Conservation (phyloP, 2,888 invertebrate genomes). For the Clepsis dumicolana region DNA sequence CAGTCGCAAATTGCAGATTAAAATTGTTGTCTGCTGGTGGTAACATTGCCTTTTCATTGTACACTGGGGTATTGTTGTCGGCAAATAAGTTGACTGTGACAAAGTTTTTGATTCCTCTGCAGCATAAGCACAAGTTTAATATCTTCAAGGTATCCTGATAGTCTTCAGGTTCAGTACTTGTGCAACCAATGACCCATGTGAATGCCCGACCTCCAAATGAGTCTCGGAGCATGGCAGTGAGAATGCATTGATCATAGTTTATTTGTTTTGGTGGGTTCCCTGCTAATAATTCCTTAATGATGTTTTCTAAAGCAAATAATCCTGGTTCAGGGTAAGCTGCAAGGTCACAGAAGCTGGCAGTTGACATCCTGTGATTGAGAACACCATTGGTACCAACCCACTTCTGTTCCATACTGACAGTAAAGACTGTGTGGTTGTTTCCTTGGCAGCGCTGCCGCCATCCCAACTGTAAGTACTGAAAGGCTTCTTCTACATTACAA, state of each 20-base stretch:
- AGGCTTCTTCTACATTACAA: constrained; percentile 90
- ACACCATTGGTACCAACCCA: constrained; percentile 89
- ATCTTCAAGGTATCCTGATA: constrained; percentile 90
- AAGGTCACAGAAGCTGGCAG: constrained; percentile 91
- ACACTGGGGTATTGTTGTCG: constrained; percentile 87
- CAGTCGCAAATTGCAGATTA: constrained; percentile 93
- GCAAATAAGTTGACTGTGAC: constrained; percentile 90
- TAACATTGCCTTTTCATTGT: constrained; percentile 68
- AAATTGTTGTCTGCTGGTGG: constrained; percentile 81
- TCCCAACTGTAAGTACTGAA: constrained; percentile 89
- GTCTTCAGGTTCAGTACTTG: constrained; percentile 90
- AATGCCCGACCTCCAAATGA: constrained; percentile 92
- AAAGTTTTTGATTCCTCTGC: constrained; percentile 89
- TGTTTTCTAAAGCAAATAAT: constrained; percentile 88
- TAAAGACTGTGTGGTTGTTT: constrained; percentile 90
- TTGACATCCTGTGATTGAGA: constrained; percentile 90
- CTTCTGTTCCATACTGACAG: constrained; percentile 91
- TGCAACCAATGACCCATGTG: constrained; percentile 90
- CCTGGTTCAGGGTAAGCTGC: constrained; percentile 87
- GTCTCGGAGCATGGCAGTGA: constrained; percentile 90
- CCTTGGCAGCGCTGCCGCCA: constrained; percentile 85
- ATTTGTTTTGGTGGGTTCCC: constrained; percentile 84
- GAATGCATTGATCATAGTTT: constrained; percentile 88
- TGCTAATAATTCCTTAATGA: constrained; percentile 86
- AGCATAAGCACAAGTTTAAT: constrained; percentile 88